A percentile compares a stretch with the other conserved stretches of the same genome.
Evolutionary conservation across 2,888 invertebrate genomes (phyloP).

Genomic region (Strigamia transsilvanica): DNA sequence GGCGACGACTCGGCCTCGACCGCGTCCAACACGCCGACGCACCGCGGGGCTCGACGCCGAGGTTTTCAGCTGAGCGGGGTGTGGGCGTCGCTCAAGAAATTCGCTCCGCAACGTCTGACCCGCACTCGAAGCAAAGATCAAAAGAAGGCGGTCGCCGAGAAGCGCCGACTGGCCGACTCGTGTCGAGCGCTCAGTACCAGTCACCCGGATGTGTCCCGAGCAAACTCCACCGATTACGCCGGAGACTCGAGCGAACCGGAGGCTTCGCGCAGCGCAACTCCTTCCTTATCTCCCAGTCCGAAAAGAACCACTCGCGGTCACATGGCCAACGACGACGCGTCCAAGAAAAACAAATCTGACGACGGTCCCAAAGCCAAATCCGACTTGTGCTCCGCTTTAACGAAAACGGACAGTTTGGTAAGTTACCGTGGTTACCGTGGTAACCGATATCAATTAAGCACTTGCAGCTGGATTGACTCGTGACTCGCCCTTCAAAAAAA

Average conservation of each 20-base stretch:
- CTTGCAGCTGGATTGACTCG: too few species aligned
- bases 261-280: slow-evolving; percentile 45
- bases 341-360: background rate
- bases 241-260: slow-evolving; percentile 51
- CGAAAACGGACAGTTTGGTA: slow-evolving; percentile 38
- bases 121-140: slow-evolving; percentile 55
- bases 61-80: slow-evolving; percentile 54
- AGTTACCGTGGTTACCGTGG: too few species aligned
- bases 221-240: slow-evolving; percentile 50
- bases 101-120: slow-evolving; percentile 54
- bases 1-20: slow-evolving; percentile 35
- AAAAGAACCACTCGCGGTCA: background rate
- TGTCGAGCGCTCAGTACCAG: slow-evolving; percentile 52
- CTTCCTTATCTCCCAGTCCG: slow-evolving; percentile 43
- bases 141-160: slow-evolving; percentile 1
- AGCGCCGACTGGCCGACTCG: background rate
- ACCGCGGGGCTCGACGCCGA: slow-evolving; percentile 51
- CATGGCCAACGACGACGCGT: background rate
- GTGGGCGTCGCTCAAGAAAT: slow-evolving; percentile 55
- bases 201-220: slow-evolving; percentile 55
- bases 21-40: slow-evolving; percentile 30
- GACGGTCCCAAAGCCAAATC: slow-evolving; percentile 13
- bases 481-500: too few species aligned
- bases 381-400: slow-evolving; percentile 17
- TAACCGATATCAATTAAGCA: too few species aligned